Evolutionary conservation across 2,113 vertebrate species (phyloP), one percentile per base, ranked within the genome.

Genomic region (Camelus bactrianus): DNA sequence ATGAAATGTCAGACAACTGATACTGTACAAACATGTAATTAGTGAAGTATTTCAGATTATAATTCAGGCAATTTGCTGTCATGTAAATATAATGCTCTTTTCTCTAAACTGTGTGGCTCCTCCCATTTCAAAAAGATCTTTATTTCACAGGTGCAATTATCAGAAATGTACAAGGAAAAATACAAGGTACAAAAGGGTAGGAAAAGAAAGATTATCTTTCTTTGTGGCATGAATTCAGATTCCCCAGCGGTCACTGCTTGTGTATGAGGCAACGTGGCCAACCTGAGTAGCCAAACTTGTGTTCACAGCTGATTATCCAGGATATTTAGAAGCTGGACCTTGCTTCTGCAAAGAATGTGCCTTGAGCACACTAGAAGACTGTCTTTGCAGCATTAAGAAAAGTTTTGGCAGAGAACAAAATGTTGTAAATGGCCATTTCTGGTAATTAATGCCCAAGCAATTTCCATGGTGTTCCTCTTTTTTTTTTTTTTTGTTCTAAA

Each of bases 381-480:
- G 9, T 52, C 32, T 94, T 52, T 79, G 46, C 15, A 88, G 22
- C n/a, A 56, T 54, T 72, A 42, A 91, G 72, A 56, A 89, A 89
- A 82, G 9, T 73, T 54, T 58, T 95, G 62, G 69, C 56, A 93
- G 9, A 75, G n/a, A 73, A 73, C 65, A 89, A 62, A 72, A 62
- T 88, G 35, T 60, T 87, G 15, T 52, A 94, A 92, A 75, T 94
- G 38, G 22, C 26, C 22, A 9, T 79, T 96, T 84, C 67, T 95
- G 64, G 50, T 79, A 82, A 82, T 91, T 93, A 94, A 82, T 83
- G 6, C 10, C 70, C 58, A 80, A 48, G 46, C 32, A 77, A 69
- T 85, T 86, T 73, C 30, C 42, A 93, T 87, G 42, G 17, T 22
- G 77, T 94, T 46, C 10, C 15, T 46, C 8, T 9, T n/a, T 17